phyloP scores from a whole-genome alignment of 2,888 invertebrate species.

The Rhabditoides inermis region DNA sequence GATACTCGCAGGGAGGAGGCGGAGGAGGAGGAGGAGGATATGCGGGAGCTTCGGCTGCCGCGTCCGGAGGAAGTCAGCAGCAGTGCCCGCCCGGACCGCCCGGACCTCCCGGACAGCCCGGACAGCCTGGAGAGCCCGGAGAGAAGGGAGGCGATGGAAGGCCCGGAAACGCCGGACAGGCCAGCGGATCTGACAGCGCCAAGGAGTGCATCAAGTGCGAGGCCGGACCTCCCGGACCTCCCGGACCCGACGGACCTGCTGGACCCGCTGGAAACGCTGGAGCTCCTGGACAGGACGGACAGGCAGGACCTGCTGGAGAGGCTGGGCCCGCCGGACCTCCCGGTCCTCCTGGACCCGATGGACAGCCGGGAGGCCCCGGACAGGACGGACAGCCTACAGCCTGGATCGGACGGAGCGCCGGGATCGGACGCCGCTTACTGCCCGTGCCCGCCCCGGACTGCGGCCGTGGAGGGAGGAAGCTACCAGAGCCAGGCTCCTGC shows the following conservation, averaged over 20 bases:
- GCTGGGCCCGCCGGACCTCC: too few relatives aligned
- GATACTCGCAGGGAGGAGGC: too few relatives aligned
- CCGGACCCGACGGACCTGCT: too few relatives aligned
- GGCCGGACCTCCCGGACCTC: too few relatives aligned
- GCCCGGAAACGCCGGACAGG: slow-evolving; percentile 4
- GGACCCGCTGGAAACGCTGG: too few relatives aligned
- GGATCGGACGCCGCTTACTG: slow-evolving; percentile 21
- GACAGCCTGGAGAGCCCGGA: too few relatives aligned
- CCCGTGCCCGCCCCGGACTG: slow-evolving; percentile 21
- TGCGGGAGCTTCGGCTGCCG: slow-evolving; percentile 5
- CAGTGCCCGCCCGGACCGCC: slow-evolving; percentile 8
- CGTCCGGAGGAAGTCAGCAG: slow-evolving; percentile 4
- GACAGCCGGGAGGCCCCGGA: slow-evolving; percentile 23
- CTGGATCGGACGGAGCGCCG: slow-evolving; percentile 24
- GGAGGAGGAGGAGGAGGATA: slow-evolving; percentile 12
- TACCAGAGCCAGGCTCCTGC: slow-evolving; percentile 3
- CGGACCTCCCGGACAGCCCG: too few relatives aligned
- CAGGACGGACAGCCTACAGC: slow-evolving; percentile 16
- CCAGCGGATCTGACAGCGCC: too few relatives aligned
- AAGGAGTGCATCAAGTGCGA: too few relatives aligned
- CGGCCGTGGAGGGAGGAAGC: slow-evolving; percentile 7
- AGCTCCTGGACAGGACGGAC: too few relatives aligned
- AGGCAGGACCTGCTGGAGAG: too few relatives aligned
- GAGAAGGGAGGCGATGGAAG: slow-evolving; percentile 3
- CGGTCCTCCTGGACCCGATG: slow-evolving; percentile 24